A percentile compares a stretch with the other conserved stretches of the same genome.
These are phyloP conservation scores for Caligus rogercresseyi DNA, from an alignment of 1,140 invertebrate species.

Conservation along the genomic window DNA sequence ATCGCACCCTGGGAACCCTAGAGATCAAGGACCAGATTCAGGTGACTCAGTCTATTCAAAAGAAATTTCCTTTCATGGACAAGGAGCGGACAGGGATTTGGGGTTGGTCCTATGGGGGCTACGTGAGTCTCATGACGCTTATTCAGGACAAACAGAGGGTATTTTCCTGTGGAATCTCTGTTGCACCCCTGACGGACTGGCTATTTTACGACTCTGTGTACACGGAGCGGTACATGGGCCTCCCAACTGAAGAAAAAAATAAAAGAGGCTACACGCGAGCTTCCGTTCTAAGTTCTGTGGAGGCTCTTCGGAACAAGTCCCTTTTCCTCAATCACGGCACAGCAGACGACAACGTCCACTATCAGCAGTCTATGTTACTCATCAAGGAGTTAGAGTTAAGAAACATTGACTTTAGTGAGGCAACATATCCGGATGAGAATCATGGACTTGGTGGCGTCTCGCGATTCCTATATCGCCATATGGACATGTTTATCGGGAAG, in stretches of 20 bases:
- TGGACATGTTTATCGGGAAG: slow-evolving; percentile 69
- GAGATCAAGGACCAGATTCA: slow-evolving; percentile 42
- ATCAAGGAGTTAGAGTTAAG: slow-evolving; percentile 30
- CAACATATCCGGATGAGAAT: slow-evolving; percentile 77
- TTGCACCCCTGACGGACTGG: slow-evolving; percentile 89
- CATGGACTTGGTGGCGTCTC: slow-evolving; percentile 57
- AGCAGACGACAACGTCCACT: slow-evolving; percentile 33
- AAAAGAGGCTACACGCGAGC: slow-evolving; percentile 53
- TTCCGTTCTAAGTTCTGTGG: slow-evolving; percentile 28
- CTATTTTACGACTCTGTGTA: slow-evolving; percentile 53
- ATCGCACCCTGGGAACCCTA: slow-evolving; percentile 33
- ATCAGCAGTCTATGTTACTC: slow-evolving; percentile 34
- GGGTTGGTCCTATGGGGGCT: slow-evolving; percentile 81
- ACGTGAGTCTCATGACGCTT: slow-evolving; percentile 36
- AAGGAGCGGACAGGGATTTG: slow-evolving; percentile 53
- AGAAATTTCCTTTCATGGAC: slow-evolving; percentile 69
- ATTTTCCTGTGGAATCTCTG: slow-evolving; percentile 66
- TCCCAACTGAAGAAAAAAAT: slow-evolving; percentile 29
- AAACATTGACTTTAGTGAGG: slow-evolving; percentile 28
- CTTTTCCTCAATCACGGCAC: slow-evolving; percentile 32
- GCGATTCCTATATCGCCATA: slow-evolving; percentile 65
- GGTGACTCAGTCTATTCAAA: slow-evolving; percentile 56
- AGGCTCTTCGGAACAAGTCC: slow-evolving; percentile 28
- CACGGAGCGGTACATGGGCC: slow-evolving; percentile 34
- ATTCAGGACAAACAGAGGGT: slow-evolving; percentile 41